phyloP scores from a whole-genome alignment of 2,888 invertebrate species.

The Cordilura impudica region DNA sequence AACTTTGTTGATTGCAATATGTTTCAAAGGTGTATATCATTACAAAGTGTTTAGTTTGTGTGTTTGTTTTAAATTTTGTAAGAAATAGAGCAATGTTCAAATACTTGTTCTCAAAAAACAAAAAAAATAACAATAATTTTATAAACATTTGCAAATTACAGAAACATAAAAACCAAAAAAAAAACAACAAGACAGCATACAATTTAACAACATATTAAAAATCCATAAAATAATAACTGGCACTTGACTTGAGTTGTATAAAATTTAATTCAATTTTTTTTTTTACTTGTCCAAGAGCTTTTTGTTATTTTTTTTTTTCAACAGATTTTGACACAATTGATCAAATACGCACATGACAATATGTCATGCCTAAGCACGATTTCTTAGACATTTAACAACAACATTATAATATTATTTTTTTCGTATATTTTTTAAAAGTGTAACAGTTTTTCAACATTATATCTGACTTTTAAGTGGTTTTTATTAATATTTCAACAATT shows the following conservation, averaged over 20 bases:
- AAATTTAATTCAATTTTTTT: constrained; percentile 27
- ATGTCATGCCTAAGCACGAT: constrained; percentile 62
- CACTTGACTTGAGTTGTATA: too few relatives aligned
- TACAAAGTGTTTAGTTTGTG: not conserved
- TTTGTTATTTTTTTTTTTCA: constrained; percentile 9
- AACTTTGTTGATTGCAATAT: not conserved
- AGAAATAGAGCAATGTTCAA: constrained; percentile 6
- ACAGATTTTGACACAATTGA: constrained; percentile 61
- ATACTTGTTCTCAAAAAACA: constrained; percentile 1
- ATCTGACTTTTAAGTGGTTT: constrained; percentile 35
- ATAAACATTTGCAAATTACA: constrained; percentile 12
- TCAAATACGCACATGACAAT: constrained; percentile 63
- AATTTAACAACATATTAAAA: constrained; percentile 58
- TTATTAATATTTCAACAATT: constrained; percentile 34
- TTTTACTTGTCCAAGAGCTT: not conserved
- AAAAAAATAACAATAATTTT: not conserved
- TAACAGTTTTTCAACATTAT: constrained; percentile 35
- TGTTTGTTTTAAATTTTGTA: not conserved
- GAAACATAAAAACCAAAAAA: constrained; percentile 24
- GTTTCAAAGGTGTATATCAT: not conserved
- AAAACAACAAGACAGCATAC: not conserved
- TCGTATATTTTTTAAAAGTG: not conserved
- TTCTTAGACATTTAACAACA: constrained; percentile 58
- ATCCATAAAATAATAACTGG: constrained; percentile 60
- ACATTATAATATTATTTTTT: constrained; percentile 45